These are phyloP conservation scores for Corvus cornix DNA, from an alignment of 2,113 vertebrate species.

Conservation along the genomic window DNA sequence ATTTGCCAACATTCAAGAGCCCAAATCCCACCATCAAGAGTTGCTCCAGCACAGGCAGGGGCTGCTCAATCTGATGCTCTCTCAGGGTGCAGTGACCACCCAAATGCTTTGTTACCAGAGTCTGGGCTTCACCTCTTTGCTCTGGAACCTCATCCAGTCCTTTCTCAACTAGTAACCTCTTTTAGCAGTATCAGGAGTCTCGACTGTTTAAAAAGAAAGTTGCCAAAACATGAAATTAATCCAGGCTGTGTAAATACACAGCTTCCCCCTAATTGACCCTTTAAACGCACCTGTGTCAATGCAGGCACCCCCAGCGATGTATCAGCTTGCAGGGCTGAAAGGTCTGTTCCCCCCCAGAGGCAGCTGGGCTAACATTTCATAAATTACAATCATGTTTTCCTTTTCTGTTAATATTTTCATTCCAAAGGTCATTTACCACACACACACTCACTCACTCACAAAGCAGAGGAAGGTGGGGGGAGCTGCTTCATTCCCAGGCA, in stretches of 20 bases:
- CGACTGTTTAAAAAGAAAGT: constrained; percentile 5
- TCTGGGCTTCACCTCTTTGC: neutral
- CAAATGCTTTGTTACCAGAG: neutral
- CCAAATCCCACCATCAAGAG: neutral
- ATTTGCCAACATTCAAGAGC: neutral
- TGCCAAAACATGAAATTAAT: neutral
- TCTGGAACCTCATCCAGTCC: neutral
- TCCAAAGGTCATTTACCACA: constrained; percentile 66
- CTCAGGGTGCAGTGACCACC: neutral
- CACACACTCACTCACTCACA: neutral
- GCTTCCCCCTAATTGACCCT: constrained; percentile 60
- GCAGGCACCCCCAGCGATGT: neutral
- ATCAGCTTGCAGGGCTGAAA: constrained; percentile 32
- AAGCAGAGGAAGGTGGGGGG: neutral
- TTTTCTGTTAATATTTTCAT: constrained; percentile 66
- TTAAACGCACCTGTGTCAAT: constrained; percentile 46
- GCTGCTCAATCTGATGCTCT: neutral
- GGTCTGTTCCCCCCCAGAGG: constrained; percentile 26
- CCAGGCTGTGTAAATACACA: constrained; percentile 31
- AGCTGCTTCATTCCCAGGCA: neutral
- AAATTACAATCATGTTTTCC: constrained; percentile 69
- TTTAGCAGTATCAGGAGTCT: neutral
- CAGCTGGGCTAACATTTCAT: constrained; percentile 48
- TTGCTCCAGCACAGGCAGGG: neutral
- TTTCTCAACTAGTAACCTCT: neutral